Percentiles rank a stretch among this genome's conserved stretches.
Conservation (phyloP, 2,113 vertebrate species). For the Neolamprologus fasciatus region DNA sequence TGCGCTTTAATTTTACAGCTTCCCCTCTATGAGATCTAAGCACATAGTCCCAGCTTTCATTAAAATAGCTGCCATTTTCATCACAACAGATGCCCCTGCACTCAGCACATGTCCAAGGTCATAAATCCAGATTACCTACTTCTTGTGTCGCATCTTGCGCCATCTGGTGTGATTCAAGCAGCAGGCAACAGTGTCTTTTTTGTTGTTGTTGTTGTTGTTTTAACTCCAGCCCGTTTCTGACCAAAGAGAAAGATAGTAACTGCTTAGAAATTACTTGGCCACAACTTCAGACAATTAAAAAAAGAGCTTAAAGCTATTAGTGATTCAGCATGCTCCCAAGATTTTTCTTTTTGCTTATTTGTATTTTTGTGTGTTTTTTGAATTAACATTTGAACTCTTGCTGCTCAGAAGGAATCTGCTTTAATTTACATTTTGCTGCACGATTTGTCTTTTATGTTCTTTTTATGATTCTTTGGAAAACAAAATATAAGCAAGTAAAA, state of each 20-base stretch:
- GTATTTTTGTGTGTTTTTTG: not conserved
- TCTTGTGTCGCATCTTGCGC: conserved; percentile 47
- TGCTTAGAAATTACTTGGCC: not conserved
- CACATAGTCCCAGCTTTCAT: conserved; percentile 12
- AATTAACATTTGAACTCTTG: not conserved
- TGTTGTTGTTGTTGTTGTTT: not conserved
- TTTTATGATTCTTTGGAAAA: not conserved
- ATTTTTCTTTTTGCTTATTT: not conserved
- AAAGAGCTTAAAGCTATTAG: not conserved
- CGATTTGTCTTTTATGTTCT: not conserved
- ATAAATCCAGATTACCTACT: conserved; percentile 67
- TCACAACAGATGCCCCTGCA: conserved; percentile 41
- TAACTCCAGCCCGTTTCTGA: not conserved
- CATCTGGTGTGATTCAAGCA: conserved; percentile 66
- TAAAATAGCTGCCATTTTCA: conserved; percentile 19
- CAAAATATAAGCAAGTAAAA: not conserved
- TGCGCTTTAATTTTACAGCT: not conserved
- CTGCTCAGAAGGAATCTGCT: not conserved
- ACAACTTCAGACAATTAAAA: conserved; percentile 10
- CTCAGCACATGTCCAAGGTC: conserved; percentile 43
- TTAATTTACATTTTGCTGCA: not conserved
- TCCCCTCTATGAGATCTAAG: not conserved
- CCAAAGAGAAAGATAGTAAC: not conserved
- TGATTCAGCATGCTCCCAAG: not conserved
- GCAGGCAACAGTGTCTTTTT: not conserved